Percentiles rank a stretch among this genome's conserved stretches.
phyloP scores from a whole-genome alignment of 2,797 vertebrate genomes.

The Artibeus jamaicensis region DNA sequence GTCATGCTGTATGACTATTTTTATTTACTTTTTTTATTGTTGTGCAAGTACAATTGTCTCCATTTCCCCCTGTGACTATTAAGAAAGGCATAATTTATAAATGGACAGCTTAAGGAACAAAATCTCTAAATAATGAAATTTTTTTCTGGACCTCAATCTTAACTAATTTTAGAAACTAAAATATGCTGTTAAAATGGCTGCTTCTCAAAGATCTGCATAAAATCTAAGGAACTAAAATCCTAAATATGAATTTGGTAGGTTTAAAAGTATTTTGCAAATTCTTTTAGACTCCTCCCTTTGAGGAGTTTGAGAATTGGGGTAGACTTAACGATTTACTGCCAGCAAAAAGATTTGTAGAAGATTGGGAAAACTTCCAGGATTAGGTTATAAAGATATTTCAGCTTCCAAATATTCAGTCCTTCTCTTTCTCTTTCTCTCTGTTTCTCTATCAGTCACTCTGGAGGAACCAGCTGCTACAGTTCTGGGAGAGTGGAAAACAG shows the following conservation, averaged over 20 bases:
- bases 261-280: background rate
- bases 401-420: background rate
- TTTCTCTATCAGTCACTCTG: background rate
- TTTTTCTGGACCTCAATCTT: background rate
- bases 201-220: background rate
- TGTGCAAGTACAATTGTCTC: too few relatives aligned
- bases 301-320: background rate
- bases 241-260: background rate
- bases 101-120: background rate
- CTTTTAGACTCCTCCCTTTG: background rate
- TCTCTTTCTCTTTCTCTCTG: background rate
- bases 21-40: too few relatives aligned
- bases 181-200: background rate
- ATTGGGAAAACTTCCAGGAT: background rate
- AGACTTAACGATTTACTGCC: background rate
- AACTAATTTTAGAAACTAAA: slow-evolving; percentile 40
- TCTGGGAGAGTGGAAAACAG: background rate
- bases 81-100: background rate
- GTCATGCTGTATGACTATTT: background rate
- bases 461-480: background rate
- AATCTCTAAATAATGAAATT: background rate
- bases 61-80: background rate
- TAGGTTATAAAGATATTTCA: background rate
- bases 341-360: background rate
- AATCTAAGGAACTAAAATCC: background rate